Evolutionary conservation across 2,888 invertebrate genomes (phyloP).

Genomic region (Mythimna ferrago): DNA sequence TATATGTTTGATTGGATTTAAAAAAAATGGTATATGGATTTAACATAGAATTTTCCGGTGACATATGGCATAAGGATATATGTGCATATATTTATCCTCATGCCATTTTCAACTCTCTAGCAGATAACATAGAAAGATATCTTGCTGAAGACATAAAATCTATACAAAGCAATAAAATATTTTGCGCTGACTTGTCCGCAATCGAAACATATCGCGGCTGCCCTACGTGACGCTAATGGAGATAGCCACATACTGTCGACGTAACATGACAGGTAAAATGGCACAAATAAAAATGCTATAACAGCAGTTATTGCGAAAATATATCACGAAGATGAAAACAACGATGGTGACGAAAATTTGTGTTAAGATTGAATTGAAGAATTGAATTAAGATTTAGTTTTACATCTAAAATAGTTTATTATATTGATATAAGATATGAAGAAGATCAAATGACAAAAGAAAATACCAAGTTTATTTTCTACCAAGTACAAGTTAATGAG

Average conservation of each 20-base stretch:
- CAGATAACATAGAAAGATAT: neutral
- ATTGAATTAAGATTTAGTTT: neutral
- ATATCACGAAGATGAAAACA: neutral
- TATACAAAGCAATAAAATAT: conserved; percentile 18
- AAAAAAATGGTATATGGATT: too few relatives aligned
- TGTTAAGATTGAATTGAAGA: too few relatives aligned
- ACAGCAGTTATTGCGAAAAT: neutral
- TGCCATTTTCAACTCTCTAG: too few relatives aligned
- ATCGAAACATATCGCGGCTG: neutral
- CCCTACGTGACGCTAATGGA: conserved; percentile 27
- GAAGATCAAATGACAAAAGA: neutral
- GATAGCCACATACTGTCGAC: conserved; percentile 9
- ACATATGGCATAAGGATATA: too few relatives aligned
- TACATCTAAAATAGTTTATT: neutral
- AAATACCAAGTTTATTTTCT: neutral
- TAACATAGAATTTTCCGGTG: too few relatives aligned
- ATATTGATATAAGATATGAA: neutral
- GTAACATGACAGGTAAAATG: conserved; percentile 29
- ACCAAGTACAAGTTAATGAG: neutral
- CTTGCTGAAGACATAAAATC: conserved; percentile 10
- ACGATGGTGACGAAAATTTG: neutral
- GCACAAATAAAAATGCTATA: conserved; percentile 9
- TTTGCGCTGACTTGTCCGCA: conserved; percentile 10
- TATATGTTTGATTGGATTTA: too few relatives aligned
- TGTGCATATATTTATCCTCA: too few relatives aligned